These are phyloP conservation scores for Lateolabrax maculatus DNA, from an alignment of 2,797 vertebrate species.

Conservation along the genomic window DNA sequence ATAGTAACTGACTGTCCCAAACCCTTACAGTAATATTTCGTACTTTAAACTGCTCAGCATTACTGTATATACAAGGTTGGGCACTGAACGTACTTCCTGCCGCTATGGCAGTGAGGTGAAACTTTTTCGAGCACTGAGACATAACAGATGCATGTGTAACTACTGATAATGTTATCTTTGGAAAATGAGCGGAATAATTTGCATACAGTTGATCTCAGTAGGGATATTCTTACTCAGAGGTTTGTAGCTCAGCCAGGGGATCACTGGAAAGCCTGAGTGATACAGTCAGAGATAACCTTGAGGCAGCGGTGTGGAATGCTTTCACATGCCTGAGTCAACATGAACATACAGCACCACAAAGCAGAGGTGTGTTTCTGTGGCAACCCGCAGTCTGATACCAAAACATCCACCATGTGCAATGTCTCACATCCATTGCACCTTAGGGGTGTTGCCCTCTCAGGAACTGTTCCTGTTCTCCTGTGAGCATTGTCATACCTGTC, in stretches of 20 bases:
- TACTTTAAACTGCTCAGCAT: slow-evolving; percentile 8
- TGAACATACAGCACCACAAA: slow-evolving; percentile 14
- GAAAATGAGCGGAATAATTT: slow-evolving; percentile 16
- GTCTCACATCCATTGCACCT: slow-evolving; percentile 9
- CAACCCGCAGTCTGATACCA: slow-evolving; percentile 59
- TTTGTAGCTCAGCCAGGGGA: slow-evolving; percentile 14
- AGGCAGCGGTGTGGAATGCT: slow-evolving; percentile 39
- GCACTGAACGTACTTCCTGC: slow-evolving; percentile 4
- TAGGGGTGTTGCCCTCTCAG: slow-evolving; percentile 31
- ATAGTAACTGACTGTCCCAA: slow-evolving; percentile 36
- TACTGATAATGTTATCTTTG: neutral
- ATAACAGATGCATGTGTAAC: neutral
- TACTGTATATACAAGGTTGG: slow-evolving; percentile 4
- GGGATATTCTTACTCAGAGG: slow-evolving; percentile 15
- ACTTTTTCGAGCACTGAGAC: neutral
- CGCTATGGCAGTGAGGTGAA: neutral
- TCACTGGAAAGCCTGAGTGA: slow-evolving; percentile 40
- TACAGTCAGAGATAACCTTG: slow-evolving; percentile 52
- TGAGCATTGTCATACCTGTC: slow-evolving; percentile 16
- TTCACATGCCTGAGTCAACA: slow-evolving; percentile 64
- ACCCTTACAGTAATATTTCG: slow-evolving; percentile 1
- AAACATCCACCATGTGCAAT: slow-evolving; percentile 49
- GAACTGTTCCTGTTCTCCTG: slow-evolving; percentile 18
- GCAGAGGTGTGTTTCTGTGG: slow-evolving; percentile 65
- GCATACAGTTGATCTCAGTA: neutral